These are phyloP conservation scores for Sinocyclocheilus anshuiensis DNA, from an alignment of 2,113 vertebrate genomes.

Conservation along the genomic window DNA sequence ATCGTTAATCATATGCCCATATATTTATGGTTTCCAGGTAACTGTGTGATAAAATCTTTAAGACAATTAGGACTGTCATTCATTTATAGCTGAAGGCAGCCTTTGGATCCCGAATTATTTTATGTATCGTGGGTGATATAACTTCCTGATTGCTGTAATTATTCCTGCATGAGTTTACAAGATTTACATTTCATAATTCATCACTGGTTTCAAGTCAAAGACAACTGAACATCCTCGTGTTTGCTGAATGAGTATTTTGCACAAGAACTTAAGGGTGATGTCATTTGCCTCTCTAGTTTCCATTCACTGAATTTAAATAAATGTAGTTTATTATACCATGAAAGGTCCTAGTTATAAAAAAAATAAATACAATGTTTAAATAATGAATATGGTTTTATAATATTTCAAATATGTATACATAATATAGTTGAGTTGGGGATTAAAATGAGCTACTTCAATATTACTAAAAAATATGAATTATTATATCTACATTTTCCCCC, in stretches of 20 bases:
- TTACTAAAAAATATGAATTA: too few relatives aligned
- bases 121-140: background rate
- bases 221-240: background rate
- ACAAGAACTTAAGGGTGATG: background rate
- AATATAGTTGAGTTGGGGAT: too few relatives aligned
- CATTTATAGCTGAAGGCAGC: slow-evolving; percentile 12
- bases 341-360: too few relatives aligned
- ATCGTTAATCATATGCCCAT: background rate
- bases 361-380: too few relatives aligned
- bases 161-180: background rate
- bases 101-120: slow-evolving; percentile 38
- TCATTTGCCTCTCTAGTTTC: background rate
- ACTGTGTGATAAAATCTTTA: background rate
- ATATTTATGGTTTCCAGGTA: slow-evolving; percentile 38
- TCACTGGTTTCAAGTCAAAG: background rate
- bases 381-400: too few relatives aligned
- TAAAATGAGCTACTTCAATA: too few relatives aligned
- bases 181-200: background rate
- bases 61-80: background rate
- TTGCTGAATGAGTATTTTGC: background rate
- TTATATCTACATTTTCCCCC: too few relatives aligned
- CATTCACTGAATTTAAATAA: background rate
- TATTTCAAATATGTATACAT: too few relatives aligned
- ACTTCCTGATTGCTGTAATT: background rate
- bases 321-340: background rate